Evolutionary conservation across 2,113 vertebrate species (phyloP).

Genomic region (Bubo bubo): DNA sequence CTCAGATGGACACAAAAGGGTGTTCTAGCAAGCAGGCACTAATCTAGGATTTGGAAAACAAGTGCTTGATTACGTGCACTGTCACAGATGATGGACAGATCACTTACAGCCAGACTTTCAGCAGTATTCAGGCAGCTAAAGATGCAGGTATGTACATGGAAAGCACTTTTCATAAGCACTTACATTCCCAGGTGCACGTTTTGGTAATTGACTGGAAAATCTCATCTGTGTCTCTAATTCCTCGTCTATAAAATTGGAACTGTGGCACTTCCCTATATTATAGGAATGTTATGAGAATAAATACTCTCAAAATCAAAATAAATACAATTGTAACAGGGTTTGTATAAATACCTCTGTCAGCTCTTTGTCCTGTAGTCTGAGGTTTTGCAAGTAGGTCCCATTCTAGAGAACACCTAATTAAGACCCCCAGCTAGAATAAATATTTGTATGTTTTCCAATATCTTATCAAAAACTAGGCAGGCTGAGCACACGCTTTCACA

Average conservation of each 20-base stretch:
- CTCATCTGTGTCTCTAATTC: neutral
- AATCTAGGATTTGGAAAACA: neutral
- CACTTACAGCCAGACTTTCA: neutral
- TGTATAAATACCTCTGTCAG: neutral
- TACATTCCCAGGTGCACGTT: neutral
- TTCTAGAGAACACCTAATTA: neutral
- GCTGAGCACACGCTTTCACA: neutral
- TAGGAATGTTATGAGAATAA: neutral
- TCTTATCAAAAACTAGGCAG: neutral
- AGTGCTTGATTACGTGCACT: neutral
- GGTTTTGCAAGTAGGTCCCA: neutral
- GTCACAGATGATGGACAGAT: neutral
- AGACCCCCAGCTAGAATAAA: neutral
- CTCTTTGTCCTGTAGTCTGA: neutral
- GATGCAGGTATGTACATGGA: neutral
- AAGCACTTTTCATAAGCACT: neutral
- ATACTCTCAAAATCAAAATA: neutral
- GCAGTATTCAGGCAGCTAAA: neutral
- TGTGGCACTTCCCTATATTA: neutral
- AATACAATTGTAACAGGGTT: neutral
- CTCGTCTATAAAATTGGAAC: neutral
- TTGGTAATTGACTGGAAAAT: neutral
- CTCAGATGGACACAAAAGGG: neutral
- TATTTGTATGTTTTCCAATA: neutral
- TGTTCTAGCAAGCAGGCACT: neutral